Conservation (phyloP, 2,113 vertebrate genomes). For the Thalassoma bifasciatum region DNA sequence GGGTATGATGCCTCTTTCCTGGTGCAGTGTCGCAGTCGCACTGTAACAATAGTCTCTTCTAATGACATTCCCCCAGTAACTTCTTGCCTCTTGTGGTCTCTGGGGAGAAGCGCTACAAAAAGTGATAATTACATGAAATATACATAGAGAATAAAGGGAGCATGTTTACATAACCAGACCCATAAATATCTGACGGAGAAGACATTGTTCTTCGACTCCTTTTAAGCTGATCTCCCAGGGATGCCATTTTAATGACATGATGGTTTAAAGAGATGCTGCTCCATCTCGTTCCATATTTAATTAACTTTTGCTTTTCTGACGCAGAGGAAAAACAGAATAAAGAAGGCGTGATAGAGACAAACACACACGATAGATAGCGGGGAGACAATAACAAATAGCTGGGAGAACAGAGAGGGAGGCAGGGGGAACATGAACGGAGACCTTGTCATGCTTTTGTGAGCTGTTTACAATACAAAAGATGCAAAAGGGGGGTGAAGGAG, state of each 20-base stretch:
- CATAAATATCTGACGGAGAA: constrained; percentile 99
- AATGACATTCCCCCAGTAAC: constrained; percentile 97
- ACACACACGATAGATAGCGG: constrained; percentile 86
- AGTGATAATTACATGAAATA: constrained; percentile 99
- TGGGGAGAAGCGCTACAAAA: constrained; percentile 92
- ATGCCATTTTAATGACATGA: constrained; percentile 99
- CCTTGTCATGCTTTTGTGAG: constrained; percentile 91
- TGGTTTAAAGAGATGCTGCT: constrained; percentile 99
- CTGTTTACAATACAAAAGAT: constrained; percentile 84
- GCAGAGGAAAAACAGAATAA: constrained; percentile 77
- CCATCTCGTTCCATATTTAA: constrained; percentile 99
- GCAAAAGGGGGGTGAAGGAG: constrained; percentile 53
- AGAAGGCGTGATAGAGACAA: constrained; percentile 82
- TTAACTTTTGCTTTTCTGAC: constrained; percentile 98
- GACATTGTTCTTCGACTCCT: constrained; percentile 97
- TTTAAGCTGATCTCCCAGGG: constrained; percentile 96
- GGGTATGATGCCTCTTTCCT: constrained; percentile 50
- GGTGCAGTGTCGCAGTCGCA: constrained; percentile 53
- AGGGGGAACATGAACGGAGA: constrained; percentile 89
- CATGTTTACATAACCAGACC: constrained; percentile 99
- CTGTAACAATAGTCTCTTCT: constrained; percentile 87
- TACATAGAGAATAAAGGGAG: constrained; percentile 98
- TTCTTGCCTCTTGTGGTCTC: constrained; percentile 88
- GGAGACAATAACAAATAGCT: constrained; percentile 97
- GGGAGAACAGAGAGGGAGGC: constrained; percentile 85